These are phyloP conservation scores for Cladopsammia gracilis DNA, from an alignment of 64 coral and sea anemone genomes.

Conservation along the genomic window DNA sequence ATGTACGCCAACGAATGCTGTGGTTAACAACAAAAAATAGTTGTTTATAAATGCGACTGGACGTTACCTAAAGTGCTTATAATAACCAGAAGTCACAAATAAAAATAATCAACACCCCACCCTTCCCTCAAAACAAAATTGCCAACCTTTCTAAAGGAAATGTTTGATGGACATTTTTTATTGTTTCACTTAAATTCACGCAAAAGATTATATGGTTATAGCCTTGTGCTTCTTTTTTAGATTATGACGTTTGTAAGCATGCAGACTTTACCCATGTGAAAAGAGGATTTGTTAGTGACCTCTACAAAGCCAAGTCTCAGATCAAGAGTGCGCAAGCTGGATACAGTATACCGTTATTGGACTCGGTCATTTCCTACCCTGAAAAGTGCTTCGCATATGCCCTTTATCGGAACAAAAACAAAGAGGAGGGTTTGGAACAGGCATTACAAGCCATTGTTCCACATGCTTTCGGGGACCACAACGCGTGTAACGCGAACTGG, in stretches of 20 bases:
- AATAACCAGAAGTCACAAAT: no score
- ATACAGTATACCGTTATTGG: background rate
- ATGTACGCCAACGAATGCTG: background rate
- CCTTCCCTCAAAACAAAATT: no score
- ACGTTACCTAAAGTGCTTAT: no score
- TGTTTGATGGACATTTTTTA: no score
- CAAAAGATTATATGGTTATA: no score
- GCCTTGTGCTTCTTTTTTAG: no score
- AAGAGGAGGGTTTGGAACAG: background rate
- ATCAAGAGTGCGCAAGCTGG: background rate
- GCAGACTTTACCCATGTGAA: background rate
- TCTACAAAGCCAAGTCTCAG: background rate
- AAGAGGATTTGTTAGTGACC: background rate
- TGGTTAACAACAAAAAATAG: no score
- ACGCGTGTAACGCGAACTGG: background rate
- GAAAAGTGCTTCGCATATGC: slow-evolving; percentile 4
- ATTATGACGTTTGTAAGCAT: background rate
- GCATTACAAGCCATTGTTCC: background rate
- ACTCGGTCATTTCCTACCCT: background rate
- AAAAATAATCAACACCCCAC: no score
- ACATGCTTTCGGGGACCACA: background rate
- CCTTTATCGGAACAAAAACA: background rate
- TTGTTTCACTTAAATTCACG: no score
- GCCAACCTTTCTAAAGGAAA: no score
- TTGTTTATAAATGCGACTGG: no score